Conservation (phyloP, 2,888 invertebrate genomes). For the Anagyrus pseudococci region DNA sequence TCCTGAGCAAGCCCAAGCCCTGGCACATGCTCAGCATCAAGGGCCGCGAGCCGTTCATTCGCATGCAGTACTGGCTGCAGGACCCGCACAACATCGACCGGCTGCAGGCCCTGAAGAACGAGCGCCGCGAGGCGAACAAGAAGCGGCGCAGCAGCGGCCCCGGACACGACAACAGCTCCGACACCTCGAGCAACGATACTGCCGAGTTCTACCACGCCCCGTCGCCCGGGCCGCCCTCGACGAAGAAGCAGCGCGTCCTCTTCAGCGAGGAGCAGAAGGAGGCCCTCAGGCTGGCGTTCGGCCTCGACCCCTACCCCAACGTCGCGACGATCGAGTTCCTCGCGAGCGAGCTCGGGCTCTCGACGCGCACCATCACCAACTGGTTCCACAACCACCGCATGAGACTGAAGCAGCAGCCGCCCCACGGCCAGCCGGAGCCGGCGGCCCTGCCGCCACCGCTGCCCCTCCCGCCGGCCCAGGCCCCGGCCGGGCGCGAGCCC, state of each 20-base stretch:
- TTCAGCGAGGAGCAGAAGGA: conserved; percentile 99
- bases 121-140: conserved; percentile 89
- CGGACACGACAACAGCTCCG: conserved; percentile 85
- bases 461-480: conserved; percentile 66
- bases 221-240: conserved; percentile 79
- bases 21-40: conserved; percentile 99
- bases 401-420: conserved; percentile 91
- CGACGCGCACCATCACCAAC: conserved; percentile 96
- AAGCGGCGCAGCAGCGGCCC: conserved; percentile 84
- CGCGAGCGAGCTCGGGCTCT: conserved; percentile 87
- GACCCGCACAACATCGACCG: conserved; percentile 95
- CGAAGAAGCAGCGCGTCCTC: conserved; percentile 92
- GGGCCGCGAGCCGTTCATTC: conserved; percentile 94
- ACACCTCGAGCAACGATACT: conserved; percentile 87
- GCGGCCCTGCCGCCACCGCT: conserved; percentile 81
- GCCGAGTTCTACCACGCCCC: conserved; percentile 88
- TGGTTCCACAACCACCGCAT: conserved; percentile 99
- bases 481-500: conserved; percentile 76
- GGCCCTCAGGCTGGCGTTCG: conserved; percentile 90
- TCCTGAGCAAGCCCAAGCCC: conserved; percentile 96
- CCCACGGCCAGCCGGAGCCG: conserved; percentile 68
- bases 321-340: conserved; percentile 95
- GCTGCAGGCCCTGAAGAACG: conserved; percentile 88
- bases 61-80: conserved; percentile 96
- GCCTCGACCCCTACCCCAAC: conserved; percentile 96